Base-by-base conservation (phyloP, 2,797 vertebrate species). In the Brachyrhaphis roseni region DNA sequence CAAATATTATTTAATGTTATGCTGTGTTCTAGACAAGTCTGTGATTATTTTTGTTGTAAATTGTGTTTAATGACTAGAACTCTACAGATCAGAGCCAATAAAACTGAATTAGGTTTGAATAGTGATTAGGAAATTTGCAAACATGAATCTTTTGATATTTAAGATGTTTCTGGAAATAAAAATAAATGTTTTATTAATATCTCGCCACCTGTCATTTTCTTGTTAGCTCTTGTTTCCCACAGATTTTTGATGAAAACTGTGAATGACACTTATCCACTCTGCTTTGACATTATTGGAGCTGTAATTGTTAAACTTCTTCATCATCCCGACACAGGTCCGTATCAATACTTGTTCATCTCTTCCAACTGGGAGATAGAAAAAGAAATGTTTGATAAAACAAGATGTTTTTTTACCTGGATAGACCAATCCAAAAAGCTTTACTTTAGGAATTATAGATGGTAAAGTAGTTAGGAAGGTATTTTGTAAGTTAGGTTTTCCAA, bases 261-360 rank as follows among this genome's bases (percentile, higher is more conserved):
- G 10, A 89, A 72, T 70, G 75, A 74, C 18, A 76, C 87, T 41
- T 31, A 76, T 31, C 91, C 92, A 3, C 78, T 96, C 2, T 96
- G 96, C 77, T 95, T 91, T 75, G 91, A 94, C 2, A 11, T 95
- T 28, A 23, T 18, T 45, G 77, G 59, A 59, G 1, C 8, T 0
- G 15, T 43, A 5, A 20, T 8, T 10, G 89, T 95, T n/a, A 91
- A 84, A 89, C 90, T 96, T 15, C 82, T 96, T 51, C 82, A 90
- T 47, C 80, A 89, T 78, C 77, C 90, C 78, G 84, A 16, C 74
- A 85, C 76, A 34, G 93, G 96, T 96, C 81, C 90, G 88, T 89
- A 76, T 11, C 1, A 8, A 28, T 26, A 62, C 57, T 62, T 62
- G 13, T 34, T 28, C 13, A 31, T 34, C 15, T 59, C 53, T 59